phyloP scores from a whole-genome alignment of 2,113 vertebrate genomes.

The Thermophis baileyi region DNA sequence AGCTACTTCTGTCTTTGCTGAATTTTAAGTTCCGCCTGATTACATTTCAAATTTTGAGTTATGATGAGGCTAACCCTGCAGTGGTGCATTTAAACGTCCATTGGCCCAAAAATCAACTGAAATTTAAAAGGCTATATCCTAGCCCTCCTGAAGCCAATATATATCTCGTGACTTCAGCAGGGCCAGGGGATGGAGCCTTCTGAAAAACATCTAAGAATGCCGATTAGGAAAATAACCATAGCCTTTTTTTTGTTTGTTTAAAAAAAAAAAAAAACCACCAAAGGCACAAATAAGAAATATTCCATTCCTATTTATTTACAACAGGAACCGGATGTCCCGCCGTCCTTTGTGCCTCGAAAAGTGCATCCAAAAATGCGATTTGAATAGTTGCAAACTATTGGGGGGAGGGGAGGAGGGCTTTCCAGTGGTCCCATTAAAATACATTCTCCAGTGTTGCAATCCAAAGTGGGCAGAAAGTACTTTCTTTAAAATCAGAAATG shows the following conservation, averaged over 20 bases:
- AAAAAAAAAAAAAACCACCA: neutral
- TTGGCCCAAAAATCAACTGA: neutral
- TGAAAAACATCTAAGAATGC: constrained; percentile 33
- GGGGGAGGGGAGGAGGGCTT: neutral
- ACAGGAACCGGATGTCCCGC: constrained; percentile 11
- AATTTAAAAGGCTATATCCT: constrained; percentile 19
- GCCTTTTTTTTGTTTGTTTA: neutral
- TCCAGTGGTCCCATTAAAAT: neutral
- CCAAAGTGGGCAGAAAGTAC: neutral
- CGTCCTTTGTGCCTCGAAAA: constrained; percentile 41
- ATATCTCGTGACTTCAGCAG: neutral
- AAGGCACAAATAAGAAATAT: constrained; percentile 39
- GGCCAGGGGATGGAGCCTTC: constrained; percentile 24
- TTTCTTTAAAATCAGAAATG: neutral
- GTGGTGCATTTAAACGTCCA: constrained; percentile 11
- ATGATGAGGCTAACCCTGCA: constrained; percentile 23
- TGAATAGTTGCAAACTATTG: neutral
- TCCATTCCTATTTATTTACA: neutral
- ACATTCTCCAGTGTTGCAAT: constrained; percentile 4
- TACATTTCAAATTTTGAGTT: neutral
- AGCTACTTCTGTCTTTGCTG: neutral
- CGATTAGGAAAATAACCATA: neutral
- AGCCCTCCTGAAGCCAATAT: constrained; percentile 33
- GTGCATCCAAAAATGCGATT: constrained; percentile 30
- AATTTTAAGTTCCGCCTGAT: constrained; percentile 5